A percentile compares a stretch with the other conserved stretches of the same genome.
Conservation (phyloP, 2,888 invertebrate species). For the Cryptophagus acutangulus region DNA sequence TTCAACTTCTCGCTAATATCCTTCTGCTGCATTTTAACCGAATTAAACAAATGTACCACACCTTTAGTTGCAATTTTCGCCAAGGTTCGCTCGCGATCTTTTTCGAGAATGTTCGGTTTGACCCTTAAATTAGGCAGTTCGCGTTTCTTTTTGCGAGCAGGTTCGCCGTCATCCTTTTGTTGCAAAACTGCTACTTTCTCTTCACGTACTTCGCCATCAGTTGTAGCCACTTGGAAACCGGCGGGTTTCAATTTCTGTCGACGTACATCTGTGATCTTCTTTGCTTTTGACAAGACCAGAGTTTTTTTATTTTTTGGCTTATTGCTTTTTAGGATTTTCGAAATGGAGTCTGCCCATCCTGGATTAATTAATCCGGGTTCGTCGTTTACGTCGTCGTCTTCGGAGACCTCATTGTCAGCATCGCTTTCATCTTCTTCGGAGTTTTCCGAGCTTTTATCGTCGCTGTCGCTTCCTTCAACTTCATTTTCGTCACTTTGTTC, state of each 20-base stretch:
- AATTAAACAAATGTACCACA: constrained; percentile 89
- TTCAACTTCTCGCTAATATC: constrained; percentile 65
- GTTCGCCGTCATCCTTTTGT: constrained; percentile 39
- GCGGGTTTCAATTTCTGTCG: constrained; percentile 48
- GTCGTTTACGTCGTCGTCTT: constrained; percentile 17
- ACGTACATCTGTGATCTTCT: constrained; percentile 59
- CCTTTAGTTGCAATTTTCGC: constrained; percentile 86
- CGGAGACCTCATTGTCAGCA: neutral
- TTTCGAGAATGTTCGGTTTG: constrained; percentile 72
- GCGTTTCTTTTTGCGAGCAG: constrained; percentile 51
- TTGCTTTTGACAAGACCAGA: constrained; percentile 73
- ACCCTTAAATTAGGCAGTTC: constrained; percentile 61
- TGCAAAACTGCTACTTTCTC: constrained; percentile 44
- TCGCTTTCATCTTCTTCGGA: neutral
- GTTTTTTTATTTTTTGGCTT: constrained; percentile 72
- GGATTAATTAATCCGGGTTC: constrained; percentile 50
- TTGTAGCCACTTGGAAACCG: constrained; percentile 62
- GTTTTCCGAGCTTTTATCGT: neutral
- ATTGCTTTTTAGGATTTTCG: constrained; percentile 69
- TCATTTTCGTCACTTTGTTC: neutral
- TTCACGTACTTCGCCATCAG: constrained; percentile 51
- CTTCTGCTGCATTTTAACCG: constrained; percentile 80
- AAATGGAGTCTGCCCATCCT: constrained; percentile 79
- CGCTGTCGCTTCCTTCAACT: too few relatives aligned
- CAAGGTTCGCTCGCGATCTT: constrained; percentile 70